Evolutionary conservation across 2,113 vertebrate species (phyloP).

Genomic region (Hypomesus transpacificus): DNA sequence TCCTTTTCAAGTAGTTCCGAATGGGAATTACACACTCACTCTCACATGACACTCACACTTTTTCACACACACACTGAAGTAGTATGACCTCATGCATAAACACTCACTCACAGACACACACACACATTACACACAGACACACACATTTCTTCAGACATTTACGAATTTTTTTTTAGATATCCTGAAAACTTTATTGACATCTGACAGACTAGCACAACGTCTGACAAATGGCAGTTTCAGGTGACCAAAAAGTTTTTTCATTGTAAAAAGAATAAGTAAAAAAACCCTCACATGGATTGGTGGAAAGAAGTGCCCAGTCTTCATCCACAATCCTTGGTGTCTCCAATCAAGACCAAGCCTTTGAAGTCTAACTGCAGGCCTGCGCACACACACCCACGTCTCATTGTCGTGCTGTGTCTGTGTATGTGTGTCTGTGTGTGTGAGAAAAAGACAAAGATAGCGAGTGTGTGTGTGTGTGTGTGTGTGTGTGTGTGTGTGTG

Average conservation of each 20-base stretch:
- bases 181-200: no score
- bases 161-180: no score
- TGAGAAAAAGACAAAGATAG: neutral
- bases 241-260: neutral
- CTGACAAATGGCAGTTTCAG: neutral
- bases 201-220: no score
- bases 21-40: neutral
- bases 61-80: neutral
- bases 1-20: no score
- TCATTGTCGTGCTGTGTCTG: neutral
- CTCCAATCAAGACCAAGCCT: slow-evolving; percentile 52
- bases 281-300: no score
- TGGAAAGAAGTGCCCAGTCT: slow-evolving; percentile 41
- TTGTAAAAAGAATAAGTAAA: no score
- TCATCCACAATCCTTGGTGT: slow-evolving; percentile 52
- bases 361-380: slow-evolving; percentile 52
- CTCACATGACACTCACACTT: neutral
- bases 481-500: slow-evolving; percentile 3
- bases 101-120: neutral
- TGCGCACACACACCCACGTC: neutral
- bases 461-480: neutral
- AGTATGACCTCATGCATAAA: neutral
- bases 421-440: neutral
- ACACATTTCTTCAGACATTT: neutral
- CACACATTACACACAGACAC: neutral